These are phyloP conservation scores for Schizotus pectinicornis DNA, from an alignment of 2,888 invertebrate species.

Conservation along the genomic window DNA sequence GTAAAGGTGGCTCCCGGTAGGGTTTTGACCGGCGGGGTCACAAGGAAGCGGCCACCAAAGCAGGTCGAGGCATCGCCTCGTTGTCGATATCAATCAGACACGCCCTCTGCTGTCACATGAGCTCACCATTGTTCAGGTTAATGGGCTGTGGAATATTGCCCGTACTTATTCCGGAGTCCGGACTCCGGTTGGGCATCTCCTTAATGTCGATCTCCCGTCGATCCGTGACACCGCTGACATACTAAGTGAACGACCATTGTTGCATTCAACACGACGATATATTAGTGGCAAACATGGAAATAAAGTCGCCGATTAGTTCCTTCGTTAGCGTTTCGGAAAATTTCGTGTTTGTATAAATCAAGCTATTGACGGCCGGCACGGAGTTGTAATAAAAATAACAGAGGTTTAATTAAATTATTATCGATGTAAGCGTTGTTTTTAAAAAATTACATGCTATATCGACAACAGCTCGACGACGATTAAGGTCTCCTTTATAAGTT, in stretches of 20 bases:
- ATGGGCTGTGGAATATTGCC: slow-evolving; percentile 39
- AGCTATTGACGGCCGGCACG: too few relatives aligned
- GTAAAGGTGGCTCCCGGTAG: too few relatives aligned
- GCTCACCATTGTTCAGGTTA: slow-evolving; percentile 40
- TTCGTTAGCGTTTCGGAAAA: too few relatives aligned
- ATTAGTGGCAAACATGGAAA: too few relatives aligned
- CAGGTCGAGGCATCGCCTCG: slow-evolving; percentile 39
- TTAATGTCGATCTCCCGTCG: neutral
- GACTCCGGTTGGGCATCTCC: neutral
- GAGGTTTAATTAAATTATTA: too few relatives aligned
- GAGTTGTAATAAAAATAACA: too few relatives aligned
- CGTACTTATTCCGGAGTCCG: slow-evolving; percentile 1
- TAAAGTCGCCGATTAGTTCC: too few relatives aligned
- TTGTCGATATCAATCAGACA: slow-evolving; percentile 40
- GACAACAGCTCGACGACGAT: too few relatives aligned
- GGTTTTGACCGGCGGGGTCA: slow-evolving; percentile 28
- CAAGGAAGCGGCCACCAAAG: slow-evolving; percentile 40
- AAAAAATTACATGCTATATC: too few relatives aligned
- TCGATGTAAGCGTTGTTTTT: too few relatives aligned
- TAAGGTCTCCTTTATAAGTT: too few relatives aligned
- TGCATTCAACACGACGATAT: slow-evolving; percentile 6
- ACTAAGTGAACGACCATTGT: slow-evolving; percentile 18
- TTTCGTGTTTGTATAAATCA: too few relatives aligned
- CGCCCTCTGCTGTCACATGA: slow-evolving; percentile 41
- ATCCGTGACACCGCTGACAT: slow-evolving; percentile 15